A percentile compares a stretch with the other conserved stretches of the same genome.
phyloP scores from a whole-genome alignment of 2,113 vertebrate genomes.

The Oceanodroma tethys region DNA sequence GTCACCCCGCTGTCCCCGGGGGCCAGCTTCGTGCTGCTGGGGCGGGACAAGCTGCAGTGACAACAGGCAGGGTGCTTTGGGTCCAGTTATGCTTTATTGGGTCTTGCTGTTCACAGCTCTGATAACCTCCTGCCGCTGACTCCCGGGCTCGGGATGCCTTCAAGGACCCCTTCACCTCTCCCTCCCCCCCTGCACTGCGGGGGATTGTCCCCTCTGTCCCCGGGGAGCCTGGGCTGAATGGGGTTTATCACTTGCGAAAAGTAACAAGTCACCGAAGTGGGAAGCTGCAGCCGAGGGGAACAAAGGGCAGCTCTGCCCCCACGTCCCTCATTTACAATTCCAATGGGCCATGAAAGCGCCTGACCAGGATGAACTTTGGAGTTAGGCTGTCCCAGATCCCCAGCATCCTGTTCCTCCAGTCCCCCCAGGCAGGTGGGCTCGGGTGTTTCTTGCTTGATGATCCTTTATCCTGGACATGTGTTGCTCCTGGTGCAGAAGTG shows the following conservation, averaged over 20 bases:
- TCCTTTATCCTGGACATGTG: neutral
- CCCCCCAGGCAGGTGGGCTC: neutral
- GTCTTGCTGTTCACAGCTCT: neutral
- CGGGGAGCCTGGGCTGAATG: slow-evolving; percentile 54
- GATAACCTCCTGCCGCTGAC: neutral
- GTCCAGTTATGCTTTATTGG: neutral
- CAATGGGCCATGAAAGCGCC: slow-evolving; percentile 64
- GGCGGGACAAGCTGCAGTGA: fast-evolving
- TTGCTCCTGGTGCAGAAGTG: neutral
- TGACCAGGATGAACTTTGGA: slow-evolving; percentile 58
- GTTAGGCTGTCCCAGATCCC: slow-evolving; percentile 32
- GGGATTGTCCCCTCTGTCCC: slow-evolving; percentile 6
- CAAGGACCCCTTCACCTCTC: neutral
- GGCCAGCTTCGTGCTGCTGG: neutral
- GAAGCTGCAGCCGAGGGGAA: slow-evolving; percentile 61
- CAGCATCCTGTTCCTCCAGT: neutral
- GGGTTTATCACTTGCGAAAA: slow-evolving; percentile 75
- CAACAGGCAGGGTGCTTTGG: neutral
- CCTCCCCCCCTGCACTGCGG: neutral
- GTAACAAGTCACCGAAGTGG: slow-evolving; percentile 69
- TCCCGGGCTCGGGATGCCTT: neutral
- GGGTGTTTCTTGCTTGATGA: neutral
- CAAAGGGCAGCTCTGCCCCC: slow-evolving; percentile 70
- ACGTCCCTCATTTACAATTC: slow-evolving; percentile 76
- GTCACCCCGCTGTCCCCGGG: neutral